phyloP scores from a whole-genome alignment of 2,888 invertebrate genomes.

The Spicauda simplicius region DNA sequence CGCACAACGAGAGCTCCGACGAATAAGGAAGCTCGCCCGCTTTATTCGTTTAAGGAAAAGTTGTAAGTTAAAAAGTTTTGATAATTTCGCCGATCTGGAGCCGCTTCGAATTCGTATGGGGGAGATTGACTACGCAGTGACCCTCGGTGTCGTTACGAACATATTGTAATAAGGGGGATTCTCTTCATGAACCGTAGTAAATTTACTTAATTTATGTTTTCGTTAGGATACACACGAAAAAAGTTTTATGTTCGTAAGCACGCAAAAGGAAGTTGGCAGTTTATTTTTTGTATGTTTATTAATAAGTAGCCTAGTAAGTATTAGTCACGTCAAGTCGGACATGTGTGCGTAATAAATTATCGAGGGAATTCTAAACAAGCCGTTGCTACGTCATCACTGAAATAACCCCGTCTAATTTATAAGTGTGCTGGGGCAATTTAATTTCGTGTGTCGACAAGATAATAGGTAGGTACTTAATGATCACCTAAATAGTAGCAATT shows the following conservation, averaged over 20 bases:
- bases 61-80: slow-evolving; percentile 82
- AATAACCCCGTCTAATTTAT: slow-evolving; percentile 52
- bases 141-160: slow-evolving; percentile 77
- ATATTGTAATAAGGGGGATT: slow-evolving; percentile 83
- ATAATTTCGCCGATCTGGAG: slow-evolving; percentile 75
- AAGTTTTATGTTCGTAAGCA: slow-evolving; percentile 79
- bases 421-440: slow-evolving; percentile 46
- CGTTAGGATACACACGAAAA: slow-evolving; percentile 79
- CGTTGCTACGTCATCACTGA: slow-evolving; percentile 56
- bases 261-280: slow-evolving; percentile 80
- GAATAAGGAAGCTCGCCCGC: slow-evolving; percentile 67
- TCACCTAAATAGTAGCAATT: slow-evolving; percentile 29
- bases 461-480: slow-evolving; percentile 34
- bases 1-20: slow-evolving; percentile 59
- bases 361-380: slow-evolving; percentile 62
- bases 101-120: slow-evolving; percentile 67
- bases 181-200: slow-evolving; percentile 74
- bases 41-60: slow-evolving; percentile 73
- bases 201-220: slow-evolving; percentile 83
- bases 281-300: slow-evolving; percentile 74
- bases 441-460: slow-evolving; percentile 47
- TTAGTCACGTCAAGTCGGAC: slow-evolving; percentile 62
- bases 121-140: slow-evolving; percentile 75
- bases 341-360: slow-evolving; percentile 65
- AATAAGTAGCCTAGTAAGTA: slow-evolving; percentile 66